phyloP scores from a whole-genome alignment of 2,797 vertebrate species.

The Discoglossus pictus region DNA sequence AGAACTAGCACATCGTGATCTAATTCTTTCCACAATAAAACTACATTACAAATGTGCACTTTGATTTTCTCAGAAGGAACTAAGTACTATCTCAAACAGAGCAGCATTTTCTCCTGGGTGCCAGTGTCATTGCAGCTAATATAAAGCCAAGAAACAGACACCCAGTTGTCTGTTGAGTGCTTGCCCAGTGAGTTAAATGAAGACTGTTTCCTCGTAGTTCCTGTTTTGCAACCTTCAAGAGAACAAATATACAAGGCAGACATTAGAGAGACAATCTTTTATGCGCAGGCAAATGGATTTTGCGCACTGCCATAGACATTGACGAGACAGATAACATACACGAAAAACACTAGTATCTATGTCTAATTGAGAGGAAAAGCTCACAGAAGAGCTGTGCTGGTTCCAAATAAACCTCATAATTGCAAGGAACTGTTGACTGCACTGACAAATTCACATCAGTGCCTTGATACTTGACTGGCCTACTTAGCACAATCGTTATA shows the following conservation, averaged over 20 bases:
- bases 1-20: constrained; percentile 13
- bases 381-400: constrained; percentile 51
- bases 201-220: constrained; percentile 46
- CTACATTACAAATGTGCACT: constrained; percentile 32
- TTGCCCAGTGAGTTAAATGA: constrained; percentile 51
- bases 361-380: constrained; percentile 64
- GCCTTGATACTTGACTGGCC: constrained; percentile 15
- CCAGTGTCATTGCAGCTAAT: constrained; percentile 42
- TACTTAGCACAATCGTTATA: constrained; percentile 70
- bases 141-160: constrained; percentile 48
- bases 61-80: constrained; percentile 45
- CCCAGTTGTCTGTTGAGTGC: constrained; percentile 45
- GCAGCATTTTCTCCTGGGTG: constrained; percentile 35
- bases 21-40: constrained; percentile 12
- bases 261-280: constrained; percentile 52
- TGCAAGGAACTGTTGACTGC: constrained; percentile 56
- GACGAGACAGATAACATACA: constrained; percentile 34
- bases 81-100: constrained; percentile 41
- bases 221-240: constrained; percentile 51
- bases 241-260: constrained; percentile 51
- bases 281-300: constrained; percentile 41
- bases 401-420: constrained; percentile 62
- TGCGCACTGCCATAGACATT: constrained; percentile 46
- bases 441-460: constrained; percentile 50
- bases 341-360: constrained; percentile 63